A percentile compares a stretch with the other conserved stretches of the same genome.
phyloP scores from a whole-genome alignment of 2,113 vertebrate genomes.

The Nothocercus nigrocapillus region DNA sequence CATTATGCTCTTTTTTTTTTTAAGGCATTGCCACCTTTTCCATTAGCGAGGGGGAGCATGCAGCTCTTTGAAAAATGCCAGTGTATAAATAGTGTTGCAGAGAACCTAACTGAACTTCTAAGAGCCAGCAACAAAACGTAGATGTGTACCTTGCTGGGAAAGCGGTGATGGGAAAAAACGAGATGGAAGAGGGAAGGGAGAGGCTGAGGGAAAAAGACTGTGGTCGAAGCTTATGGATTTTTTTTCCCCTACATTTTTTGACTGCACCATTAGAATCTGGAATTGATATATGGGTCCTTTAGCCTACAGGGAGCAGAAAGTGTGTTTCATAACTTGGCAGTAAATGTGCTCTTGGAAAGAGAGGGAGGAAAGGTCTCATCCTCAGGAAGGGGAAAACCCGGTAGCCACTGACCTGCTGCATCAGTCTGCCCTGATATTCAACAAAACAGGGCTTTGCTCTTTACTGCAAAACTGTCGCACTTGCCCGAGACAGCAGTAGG shows the following conservation, averaged over 20 bases:
- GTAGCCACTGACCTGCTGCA: neutral
- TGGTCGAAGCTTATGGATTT: neutral
- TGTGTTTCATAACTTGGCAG: neutral
- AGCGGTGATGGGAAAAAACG: fast-evolving
- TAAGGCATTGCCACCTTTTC: neutral
- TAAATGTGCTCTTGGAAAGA: neutral
- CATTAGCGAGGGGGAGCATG: neutral
- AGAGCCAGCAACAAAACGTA: neutral
- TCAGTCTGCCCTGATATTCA: neutral
- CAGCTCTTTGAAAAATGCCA: conserved; percentile 44
- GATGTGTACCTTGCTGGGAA: neutral
- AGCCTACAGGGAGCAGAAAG: neutral
- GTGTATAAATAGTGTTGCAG: conserved; percentile 18
- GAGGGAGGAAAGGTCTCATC: neutral
- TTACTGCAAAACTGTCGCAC: neutral
- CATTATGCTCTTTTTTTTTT: neutral
- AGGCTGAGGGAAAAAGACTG: neutral
- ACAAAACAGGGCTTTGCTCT: neutral
- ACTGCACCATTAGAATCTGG: neutral
- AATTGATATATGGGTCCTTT: neutral
- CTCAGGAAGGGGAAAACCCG: neutral
- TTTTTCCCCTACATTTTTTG: neutral
- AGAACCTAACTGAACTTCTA: neutral
- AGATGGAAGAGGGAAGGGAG: neutral
- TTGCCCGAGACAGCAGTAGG: neutral